Percentiles rank a stretch among this genome's conserved stretches.
phyloP scores from a whole-genome alignment of 2,797 vertebrate genomes.

The Pogonophryne albipinna region DNA sequence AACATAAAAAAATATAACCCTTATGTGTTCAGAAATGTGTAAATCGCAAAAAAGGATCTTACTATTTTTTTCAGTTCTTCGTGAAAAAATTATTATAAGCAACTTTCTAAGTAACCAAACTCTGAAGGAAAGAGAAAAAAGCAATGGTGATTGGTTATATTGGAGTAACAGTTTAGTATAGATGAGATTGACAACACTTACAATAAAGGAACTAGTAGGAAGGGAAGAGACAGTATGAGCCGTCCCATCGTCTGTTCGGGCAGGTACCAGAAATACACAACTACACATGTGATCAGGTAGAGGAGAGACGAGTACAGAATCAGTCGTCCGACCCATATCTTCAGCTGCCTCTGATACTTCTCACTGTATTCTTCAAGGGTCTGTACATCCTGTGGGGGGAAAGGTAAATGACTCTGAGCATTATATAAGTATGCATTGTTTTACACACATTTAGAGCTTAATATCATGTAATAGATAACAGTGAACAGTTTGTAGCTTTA shows the following conservation, averaged over 20 bases:
- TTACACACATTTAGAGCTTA: neutral
- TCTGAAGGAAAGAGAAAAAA: constrained; percentile 78
- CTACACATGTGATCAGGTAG: constrained; percentile 88
- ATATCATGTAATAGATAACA: neutral
- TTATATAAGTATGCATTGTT: constrained; percentile 9
- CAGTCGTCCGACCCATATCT: constrained; percentile 93
- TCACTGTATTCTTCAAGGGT: constrained; percentile 93
- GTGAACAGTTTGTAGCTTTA: neutral
- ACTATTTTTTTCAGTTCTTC: constrained; percentile 95
- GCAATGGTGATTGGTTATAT: neutral
- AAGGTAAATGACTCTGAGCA: neutral
- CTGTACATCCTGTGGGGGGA: constrained; percentile 89
- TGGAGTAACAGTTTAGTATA: constrained; percentile 2
- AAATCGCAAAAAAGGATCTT: constrained; percentile 68
- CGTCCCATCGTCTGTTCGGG: constrained; percentile 92
- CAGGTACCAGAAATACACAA: constrained; percentile 96
- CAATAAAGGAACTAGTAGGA: constrained; percentile 94
- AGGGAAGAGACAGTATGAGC: constrained; percentile 90
- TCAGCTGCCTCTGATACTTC: constrained; percentile 94
- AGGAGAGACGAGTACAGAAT: constrained; percentile 92
- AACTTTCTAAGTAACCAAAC: constrained; percentile 93
- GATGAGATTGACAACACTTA: constrained; percentile 84
- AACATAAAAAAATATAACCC: neutral
- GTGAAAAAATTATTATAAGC: constrained; percentile 92
- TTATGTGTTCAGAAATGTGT: neutral